A percentile compares a stretch with the other conserved stretches of the same genome.
Conservation (phyloP, 2,113 vertebrate species). For the Pristiophorus japonicus region DNA sequence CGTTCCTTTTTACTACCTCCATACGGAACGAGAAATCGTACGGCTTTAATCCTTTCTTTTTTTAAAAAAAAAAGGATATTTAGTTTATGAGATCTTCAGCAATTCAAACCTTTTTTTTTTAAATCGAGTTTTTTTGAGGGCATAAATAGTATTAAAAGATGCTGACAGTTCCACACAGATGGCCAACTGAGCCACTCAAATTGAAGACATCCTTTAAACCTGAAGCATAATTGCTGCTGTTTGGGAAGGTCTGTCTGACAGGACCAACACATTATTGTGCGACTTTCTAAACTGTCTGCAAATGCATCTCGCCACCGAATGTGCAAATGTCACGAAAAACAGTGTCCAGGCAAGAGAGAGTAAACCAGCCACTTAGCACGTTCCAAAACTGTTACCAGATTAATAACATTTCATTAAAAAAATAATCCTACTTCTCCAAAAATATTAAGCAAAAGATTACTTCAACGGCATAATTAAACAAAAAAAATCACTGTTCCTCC, state of each 20-base stretch:
- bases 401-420: background rate
- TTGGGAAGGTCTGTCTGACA: background rate
- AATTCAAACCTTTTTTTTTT: background rate
- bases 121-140: background rate
- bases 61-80: background rate
- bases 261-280: background rate
- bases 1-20: background rate
- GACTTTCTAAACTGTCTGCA: background rate
- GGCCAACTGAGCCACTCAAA: background rate
- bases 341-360: background rate
- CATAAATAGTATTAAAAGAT: background rate
- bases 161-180: background rate
- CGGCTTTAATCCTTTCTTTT: background rate
- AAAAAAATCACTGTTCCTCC: background rate
- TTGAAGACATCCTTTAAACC: background rate
- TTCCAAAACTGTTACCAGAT: background rate
- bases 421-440: background rate
- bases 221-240: background rate
- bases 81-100: background rate
- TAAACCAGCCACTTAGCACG: background rate
- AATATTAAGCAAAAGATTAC: background rate
- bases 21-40: background rate
- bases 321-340: background rate
- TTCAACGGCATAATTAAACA: background rate
- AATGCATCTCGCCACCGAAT: background rate